phyloP scores from a whole-genome alignment of 2,888 invertebrate genomes.

The Neria commutata region DNA sequence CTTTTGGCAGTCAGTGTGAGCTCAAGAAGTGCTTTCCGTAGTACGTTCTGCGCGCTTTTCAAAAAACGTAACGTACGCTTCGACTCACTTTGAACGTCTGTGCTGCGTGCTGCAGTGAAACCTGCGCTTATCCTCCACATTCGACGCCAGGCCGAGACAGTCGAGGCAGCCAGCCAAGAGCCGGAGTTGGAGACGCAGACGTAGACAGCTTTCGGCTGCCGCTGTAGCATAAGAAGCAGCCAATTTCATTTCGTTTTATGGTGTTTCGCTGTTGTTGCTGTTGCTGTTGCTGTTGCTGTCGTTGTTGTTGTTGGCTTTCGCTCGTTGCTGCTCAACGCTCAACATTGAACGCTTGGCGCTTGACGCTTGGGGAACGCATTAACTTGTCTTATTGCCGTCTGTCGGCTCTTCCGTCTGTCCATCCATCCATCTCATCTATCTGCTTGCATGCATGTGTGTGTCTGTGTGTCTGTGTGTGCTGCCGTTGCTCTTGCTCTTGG shows the following conservation, averaged over 20 bases:
- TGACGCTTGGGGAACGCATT: no score
- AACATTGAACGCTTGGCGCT: no score
- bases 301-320: slow-evolving; percentile 13
- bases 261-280: slow-evolving; percentile 5
- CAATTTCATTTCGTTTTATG: slow-evolving; percentile 6
- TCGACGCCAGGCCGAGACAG: slow-evolving; percentile 44
- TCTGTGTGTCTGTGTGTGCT: background rate
- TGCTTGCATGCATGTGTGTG: background rate
- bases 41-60: slow-evolving; percentile 42
- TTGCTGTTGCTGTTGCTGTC: slow-evolving; percentile 3
- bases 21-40: slow-evolving; percentile 15
- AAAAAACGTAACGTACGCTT: slow-evolving; percentile 53
- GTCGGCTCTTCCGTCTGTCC: background rate
- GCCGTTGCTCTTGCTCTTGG: background rate
- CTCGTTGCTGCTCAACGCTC: no score
- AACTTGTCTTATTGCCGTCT: background rate
- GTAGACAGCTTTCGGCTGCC: no score
- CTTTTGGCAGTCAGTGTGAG: background rate
- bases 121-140: slow-evolving; percentile 57
- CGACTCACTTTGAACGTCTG: slow-evolving; percentile 58
- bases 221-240: no score
- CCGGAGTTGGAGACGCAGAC: no score
- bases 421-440: background rate
- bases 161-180: no score
- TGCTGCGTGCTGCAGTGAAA: slow-evolving; percentile 55